Percentiles rank a stretch among this genome's conserved stretches.
Evolutionary conservation across 2,797 vertebrate genomes (phyloP).

Genomic region (Xenops minutus): DNA sequence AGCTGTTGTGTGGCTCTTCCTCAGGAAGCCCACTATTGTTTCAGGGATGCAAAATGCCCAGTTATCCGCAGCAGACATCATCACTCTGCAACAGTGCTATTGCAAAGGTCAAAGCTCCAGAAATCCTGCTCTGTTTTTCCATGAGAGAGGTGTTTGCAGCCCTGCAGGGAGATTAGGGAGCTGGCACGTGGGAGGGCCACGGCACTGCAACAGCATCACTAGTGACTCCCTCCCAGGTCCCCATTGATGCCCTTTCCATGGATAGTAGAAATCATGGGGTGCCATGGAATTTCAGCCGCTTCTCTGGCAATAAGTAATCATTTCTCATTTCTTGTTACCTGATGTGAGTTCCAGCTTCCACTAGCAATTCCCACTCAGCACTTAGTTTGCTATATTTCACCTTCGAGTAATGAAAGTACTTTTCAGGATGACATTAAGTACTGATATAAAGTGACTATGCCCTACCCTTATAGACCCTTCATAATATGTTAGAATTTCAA

Average conservation of each 20-base stretch:
- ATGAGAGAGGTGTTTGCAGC: not conserved
- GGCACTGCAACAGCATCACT: too few species aligned
- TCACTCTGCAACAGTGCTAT: fast-evolving
- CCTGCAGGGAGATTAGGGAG: not conserved
- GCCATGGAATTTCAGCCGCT: not conserved
- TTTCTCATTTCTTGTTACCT: not conserved
- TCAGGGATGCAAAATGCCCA: not conserved
- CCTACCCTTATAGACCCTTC: not conserved
- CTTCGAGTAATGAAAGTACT: not conserved
- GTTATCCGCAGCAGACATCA: not conserved
- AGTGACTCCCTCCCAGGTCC: fast-evolving
- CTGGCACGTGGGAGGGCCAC: not conserved
- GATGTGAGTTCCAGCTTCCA: not conserved
- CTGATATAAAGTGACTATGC: not conserved
- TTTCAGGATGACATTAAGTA: not conserved
- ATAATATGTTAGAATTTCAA: not conserved
- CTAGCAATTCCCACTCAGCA: not conserved
- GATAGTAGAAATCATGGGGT: fast-evolving
- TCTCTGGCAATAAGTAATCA: not conserved
- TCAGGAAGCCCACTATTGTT: not conserved
- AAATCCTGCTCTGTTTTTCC: not conserved
- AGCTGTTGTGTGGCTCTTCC: not conserved
- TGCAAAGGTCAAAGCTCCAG: not conserved
- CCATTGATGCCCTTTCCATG: fast-evolving
- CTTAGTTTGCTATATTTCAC: not conserved